phyloP scores from a whole-genome alignment of 2,888 invertebrate species.

The Lasioglossum figueresi region DNA sequence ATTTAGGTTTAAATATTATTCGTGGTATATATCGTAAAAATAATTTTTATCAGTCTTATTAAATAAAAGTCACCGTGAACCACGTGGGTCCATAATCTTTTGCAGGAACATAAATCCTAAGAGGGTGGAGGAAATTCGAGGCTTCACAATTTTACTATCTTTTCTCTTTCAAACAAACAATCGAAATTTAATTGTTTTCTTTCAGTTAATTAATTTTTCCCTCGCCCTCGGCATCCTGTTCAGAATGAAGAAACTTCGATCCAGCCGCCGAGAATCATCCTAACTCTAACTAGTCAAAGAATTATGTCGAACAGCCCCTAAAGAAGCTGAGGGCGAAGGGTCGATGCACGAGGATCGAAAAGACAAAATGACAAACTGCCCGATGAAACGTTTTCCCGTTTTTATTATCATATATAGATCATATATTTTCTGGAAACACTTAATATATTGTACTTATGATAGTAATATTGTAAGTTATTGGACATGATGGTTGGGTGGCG shows the following conservation, averaged over 20 bases:
- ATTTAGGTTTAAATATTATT: background rate
- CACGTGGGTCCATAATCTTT: background rate
- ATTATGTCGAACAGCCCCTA: background rate
- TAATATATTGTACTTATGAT: constrained; percentile 81
- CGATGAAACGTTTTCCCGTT: constrained; percentile 74
- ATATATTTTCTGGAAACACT: constrained; percentile 81
- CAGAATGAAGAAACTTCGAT: background rate
- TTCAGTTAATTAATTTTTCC: constrained; percentile 44
- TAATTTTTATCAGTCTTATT: background rate
- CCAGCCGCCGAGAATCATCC: background rate
- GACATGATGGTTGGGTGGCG: constrained; percentile 74
- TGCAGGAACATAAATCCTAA: background rate
- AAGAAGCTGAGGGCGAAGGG: constrained; percentile 14
- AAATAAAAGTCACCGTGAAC: background rate
- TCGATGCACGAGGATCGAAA: constrained; percentile 45
- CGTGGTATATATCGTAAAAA: background rate
- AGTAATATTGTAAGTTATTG: constrained; percentile 79
- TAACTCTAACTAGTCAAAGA: background rate
- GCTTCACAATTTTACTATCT: constrained; percentile 9
- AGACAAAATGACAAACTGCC: constrained; percentile 55
- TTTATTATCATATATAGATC: constrained; percentile 82
- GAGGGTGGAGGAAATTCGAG: background rate
- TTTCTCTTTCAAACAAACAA: background rate
- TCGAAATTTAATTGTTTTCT: background rate
- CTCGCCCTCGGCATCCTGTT: constrained; percentile 42